These are phyloP conservation scores for Tanaodytes sp. DNA, from an alignment of 2,888 invertebrate species.

Conservation along the genomic window DNA sequence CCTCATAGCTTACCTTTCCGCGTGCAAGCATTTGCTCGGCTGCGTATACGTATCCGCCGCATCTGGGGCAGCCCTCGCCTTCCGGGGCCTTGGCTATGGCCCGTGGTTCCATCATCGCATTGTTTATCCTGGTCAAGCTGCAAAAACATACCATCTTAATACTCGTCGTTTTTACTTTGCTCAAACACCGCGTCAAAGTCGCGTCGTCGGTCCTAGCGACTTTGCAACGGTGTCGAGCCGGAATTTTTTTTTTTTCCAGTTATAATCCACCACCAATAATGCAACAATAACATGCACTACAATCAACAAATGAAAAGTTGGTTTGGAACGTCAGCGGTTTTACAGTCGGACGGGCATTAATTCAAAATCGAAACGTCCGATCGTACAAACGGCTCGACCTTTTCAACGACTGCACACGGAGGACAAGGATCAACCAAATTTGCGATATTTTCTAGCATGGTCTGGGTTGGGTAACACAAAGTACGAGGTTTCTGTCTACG, in stretches of 20 bases:
- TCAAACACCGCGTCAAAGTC: not conserved
- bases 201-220: not conserved
- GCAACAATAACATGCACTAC: constrained; percentile 47
- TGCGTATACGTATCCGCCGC: constrained; percentile 91
- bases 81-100: constrained; percentile 86
- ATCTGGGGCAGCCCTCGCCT: constrained; percentile 90
- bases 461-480: too few species aligned
- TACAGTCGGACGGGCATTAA: too few species aligned
- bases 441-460: not conserved
- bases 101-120: constrained; percentile 80
- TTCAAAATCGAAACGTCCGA: too few species aligned
- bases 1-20: constrained; percentile 91
- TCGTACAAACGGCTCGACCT: too few species aligned
- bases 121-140: constrained; percentile 61
- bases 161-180: not conserved
- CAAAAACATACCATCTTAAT: constrained; percentile 21
- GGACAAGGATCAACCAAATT: not conserved
- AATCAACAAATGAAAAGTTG: constrained; percentile 22
- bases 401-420: too few species aligned
- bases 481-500: too few species aligned
- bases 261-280: constrained; percentile 6
- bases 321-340: too few species aligned
- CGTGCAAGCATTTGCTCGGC: constrained; percentile 94
- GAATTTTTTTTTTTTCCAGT: too few species aligned
- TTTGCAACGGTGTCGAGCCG: too few species aligned